These are phyloP conservation scores for Umimayanthus chanpuru DNA, from an alignment of 92 coral and sea anemone genomes.

Conservation along the genomic window DNA sequence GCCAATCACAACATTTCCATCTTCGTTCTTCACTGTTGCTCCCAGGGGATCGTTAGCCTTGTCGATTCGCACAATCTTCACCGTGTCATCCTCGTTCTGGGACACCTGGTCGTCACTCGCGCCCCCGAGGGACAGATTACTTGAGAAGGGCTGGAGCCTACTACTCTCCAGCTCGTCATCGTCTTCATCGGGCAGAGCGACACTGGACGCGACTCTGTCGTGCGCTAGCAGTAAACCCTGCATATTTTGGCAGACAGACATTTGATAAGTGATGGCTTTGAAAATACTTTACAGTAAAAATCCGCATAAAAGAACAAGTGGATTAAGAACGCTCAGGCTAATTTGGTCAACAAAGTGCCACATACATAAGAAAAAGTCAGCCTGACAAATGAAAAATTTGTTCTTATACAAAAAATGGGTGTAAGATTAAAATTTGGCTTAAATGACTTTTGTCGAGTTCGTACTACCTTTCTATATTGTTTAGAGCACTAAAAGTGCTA, in stretches of 20 bases:
- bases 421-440: too few relatives aligned
- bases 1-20: conserved; percentile 95
- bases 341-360: too few relatives aligned
- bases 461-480: too few relatives aligned
- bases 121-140: conserved; percentile 48
- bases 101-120: conserved; percentile 74
- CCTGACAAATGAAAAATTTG: too few relatives aligned
- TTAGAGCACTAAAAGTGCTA: too few relatives aligned
- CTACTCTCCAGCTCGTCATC: conserved; percentile 61
- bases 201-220: conserved; percentile 94
- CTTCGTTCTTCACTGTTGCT: conserved; percentile 96
- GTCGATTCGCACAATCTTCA: conserved; percentile 92
- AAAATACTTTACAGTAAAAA: too few relatives aligned
- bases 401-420: too few relatives aligned
- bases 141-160: conserved; percentile 57
- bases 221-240: conserved; percentile 92
- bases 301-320: too few relatives aligned
- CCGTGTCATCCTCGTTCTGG: conserved; percentile 86
- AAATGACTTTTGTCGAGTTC: too few relatives aligned
- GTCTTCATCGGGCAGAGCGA: conserved; percentile 86
- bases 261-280: background rate
- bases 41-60: conserved; percentile 95
- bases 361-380: too few relatives aligned
- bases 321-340: too few relatives aligned
- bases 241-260: background rate